phyloP scores from a whole-genome alignment of 2,113 vertebrate species.

The Lamprologus ornatipinnis region DNA sequence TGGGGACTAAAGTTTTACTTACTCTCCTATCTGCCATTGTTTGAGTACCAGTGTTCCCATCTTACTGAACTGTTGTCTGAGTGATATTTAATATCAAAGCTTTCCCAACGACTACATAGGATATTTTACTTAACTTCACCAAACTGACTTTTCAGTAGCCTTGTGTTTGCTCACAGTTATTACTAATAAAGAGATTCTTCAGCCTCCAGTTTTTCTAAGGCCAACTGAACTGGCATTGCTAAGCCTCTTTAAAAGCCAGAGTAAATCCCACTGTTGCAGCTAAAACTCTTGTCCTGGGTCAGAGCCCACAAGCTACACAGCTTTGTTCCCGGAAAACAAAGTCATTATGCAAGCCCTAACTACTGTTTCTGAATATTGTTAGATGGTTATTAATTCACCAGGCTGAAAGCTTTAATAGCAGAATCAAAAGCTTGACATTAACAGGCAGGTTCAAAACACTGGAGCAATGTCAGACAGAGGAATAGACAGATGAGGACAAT shows the following conservation, averaged over 20 bases:
- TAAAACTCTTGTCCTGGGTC: not conserved
- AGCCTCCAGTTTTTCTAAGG: not conserved
- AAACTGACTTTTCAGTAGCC: not conserved
- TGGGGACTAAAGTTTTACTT: not conserved
- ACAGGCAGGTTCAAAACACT: not conserved
- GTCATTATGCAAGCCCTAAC: not conserved
- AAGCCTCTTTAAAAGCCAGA: constrained; percentile 44
- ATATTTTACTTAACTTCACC: not conserved
- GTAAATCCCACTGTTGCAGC: constrained; percentile 22
- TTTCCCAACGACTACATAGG: not conserved
- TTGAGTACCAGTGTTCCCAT: not conserved
- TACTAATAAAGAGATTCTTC: not conserved
- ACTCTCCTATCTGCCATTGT: fast-evolving
- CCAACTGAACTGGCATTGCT: not conserved
- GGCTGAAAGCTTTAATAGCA: not conserved
- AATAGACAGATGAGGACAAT: not conserved
- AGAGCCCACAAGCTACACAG: not conserved
- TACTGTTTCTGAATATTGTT: not conserved
- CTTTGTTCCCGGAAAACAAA: not conserved
- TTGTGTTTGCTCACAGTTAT: not conserved
- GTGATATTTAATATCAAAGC: not conserved
- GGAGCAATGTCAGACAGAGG: not conserved
- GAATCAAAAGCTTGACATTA: not conserved
- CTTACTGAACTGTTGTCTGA: not conserved
- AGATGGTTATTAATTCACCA: not conserved